A percentile compares a stretch with the other conserved stretches of the same genome.
Evolutionary conservation across 2,888 invertebrate genomes (phyloP).

Genomic region (Scaeva pyrastri): DNA sequence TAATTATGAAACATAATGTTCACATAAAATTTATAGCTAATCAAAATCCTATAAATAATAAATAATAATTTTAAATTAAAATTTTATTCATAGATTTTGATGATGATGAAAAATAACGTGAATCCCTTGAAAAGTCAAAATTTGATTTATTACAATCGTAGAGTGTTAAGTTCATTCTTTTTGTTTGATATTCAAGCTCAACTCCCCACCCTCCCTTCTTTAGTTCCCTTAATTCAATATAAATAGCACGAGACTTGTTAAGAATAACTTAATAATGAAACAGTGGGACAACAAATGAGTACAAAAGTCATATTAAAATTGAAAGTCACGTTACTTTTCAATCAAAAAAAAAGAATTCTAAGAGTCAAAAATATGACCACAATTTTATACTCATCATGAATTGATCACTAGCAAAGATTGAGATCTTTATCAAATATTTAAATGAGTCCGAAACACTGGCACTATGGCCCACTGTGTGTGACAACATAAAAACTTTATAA

Average conservation of each 20-base stretch:
- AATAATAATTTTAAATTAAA: not conserved
- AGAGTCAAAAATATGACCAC: no score
- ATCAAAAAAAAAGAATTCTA: no score
- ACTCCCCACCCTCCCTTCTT: not conserved
- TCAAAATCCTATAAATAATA: no score
- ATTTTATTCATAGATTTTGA: conserved; percentile 11
- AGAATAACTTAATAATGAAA: conserved; percentile 1
- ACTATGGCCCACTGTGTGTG: not conserved
- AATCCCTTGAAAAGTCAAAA: conserved; percentile 28
- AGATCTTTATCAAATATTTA: no score
- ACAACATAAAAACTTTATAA: conserved; percentile 6
- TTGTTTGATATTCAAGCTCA: not conserved
- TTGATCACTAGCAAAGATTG: no score
- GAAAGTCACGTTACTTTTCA: no score
- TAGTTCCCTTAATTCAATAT: not conserved
- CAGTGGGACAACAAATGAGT: not conserved
- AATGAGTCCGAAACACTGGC: no score
- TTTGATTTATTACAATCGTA: conserved; percentile 12
- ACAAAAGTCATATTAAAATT: not conserved
- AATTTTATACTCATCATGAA: no score
- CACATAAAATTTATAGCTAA: no score
- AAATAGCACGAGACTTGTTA: conserved; percentile 8
- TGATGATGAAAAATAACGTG: conserved; percentile 34
- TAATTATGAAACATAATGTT: no score
- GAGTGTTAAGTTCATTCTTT: not conserved